Evolutionary conservation across 2,113 vertebrate genomes (phyloP), one percentile per base, ranked within the genome.

Genomic region (Corydoras sp.): DNA sequence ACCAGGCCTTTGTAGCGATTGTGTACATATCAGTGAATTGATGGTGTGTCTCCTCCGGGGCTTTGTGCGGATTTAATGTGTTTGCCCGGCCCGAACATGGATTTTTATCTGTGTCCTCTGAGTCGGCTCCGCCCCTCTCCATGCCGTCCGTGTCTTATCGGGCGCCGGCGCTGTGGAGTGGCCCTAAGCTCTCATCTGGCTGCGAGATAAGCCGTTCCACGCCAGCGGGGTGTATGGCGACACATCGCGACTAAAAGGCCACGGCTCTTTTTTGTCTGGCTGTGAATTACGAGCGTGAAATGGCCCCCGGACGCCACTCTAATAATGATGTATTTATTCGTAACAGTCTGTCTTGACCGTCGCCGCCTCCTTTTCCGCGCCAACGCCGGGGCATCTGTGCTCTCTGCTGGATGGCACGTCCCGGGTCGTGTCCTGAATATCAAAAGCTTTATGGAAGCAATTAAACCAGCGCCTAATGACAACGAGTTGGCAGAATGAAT

Each of bases 401-500:
- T 90, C 85, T 88, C 87, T 88, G 88, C 89, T 87, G 88, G 2
- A 84, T 85, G 72, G 84, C 84, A 87, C 83, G 87, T 90, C 88
- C 83, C 83, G 83, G 74, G 77, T 92, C 94, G 93, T 95, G 91
- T 71, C 83, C 90, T 92, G 93, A 93, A 97, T 98, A 96, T 96
- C 95, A 96, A 98, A 90, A 93, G 91, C 94, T 95, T 94, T 93
- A 92, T 93, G 91, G 91, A 90, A 89, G 93, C 92, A 95, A 98
- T 97, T 96, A 97, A 96, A 96, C 91, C 92, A 88, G 88, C 84
- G 92, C 92, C 91, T 96, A 97, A 97, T 95, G 93, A 92, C 89
- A 85, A 89, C 65, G 92, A 94, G 92, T 90, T 94, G 92, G 93
- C 94, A 94, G 91, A 92, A 93, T 88, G 90, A 92, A 90, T 77